phyloP scores from a whole-genome alignment of 1,140 invertebrate species.

The Archivesica marissinica region DNA sequence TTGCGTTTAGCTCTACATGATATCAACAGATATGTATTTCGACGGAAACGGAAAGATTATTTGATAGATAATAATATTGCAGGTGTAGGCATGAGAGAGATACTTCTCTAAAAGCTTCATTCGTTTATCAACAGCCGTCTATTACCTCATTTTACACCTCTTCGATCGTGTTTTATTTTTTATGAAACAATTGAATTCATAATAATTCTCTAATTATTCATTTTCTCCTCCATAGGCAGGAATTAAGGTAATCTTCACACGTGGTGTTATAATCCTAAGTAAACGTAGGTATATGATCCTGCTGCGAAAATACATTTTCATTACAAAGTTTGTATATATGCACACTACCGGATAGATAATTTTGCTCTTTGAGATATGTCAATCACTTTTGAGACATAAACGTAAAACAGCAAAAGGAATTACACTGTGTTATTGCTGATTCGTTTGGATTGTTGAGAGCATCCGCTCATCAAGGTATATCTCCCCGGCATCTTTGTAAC shows the following conservation, averaged over 20 bases:
- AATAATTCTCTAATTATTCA: constrained; percentile 4
- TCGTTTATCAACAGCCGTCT: not conserved
- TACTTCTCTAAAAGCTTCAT: not conserved
- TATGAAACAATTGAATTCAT: not conserved
- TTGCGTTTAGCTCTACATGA: not conserved
- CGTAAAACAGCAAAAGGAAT: constrained; percentile 25
- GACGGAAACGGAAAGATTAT: not conserved
- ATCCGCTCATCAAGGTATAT: constrained; percentile 32
- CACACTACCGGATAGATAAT: constrained; percentile 19
- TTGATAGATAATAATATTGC: not conserved
- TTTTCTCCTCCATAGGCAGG: not conserved
- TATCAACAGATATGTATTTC: not conserved
- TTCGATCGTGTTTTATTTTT: not conserved
- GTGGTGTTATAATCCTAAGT: not conserved
- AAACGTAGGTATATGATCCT: not conserved
- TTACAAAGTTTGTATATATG: constrained; percentile 8
- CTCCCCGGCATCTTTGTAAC: not conserved
- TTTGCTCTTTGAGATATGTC: constrained; percentile 16
- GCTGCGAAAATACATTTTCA: constrained; percentile 47
- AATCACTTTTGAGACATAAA: constrained; percentile 16
- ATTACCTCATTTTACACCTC: not conserved
- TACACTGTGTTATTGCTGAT: constrained; percentile 34
- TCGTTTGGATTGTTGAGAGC: not conserved
- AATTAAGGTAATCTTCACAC: constrained; percentile 10
- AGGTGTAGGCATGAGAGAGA: not conserved